Evolutionary conservation across 2,113 vertebrate species (phyloP), one percentile per base, ranked within the genome.

Genomic region (Rousettus leschenaultii): DNA sequence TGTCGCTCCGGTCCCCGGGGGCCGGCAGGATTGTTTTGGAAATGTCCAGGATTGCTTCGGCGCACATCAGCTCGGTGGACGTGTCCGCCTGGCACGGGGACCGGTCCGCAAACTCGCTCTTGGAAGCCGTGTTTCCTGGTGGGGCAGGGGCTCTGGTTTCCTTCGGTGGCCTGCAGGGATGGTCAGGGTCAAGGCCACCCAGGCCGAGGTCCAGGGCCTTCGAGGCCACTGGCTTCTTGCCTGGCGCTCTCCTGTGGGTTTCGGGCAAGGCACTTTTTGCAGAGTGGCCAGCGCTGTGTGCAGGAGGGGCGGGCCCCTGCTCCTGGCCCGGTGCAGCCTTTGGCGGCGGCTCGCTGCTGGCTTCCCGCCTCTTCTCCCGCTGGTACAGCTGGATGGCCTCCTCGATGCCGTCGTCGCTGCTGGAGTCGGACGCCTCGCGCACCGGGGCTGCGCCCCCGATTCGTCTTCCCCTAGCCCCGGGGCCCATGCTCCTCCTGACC

Each of bases 41-140:
- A 97, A 99, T 99, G 98, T 99, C 99, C 89, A 99, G 98, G 96
- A 99, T 99, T 1, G 99, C 99, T 98, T 99, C 99, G 0, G 99
- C 99, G 24, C 99, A 99, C 99, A 99, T 99, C 40, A 99, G 98
- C 93, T 99, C 99, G 1, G 99, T 98, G 2, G 99, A 98, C 0
- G 99, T 99, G 90, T 99, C 99, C 1, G 98, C 99, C 40, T 98
- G 99, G 97, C 96, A 98, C 6, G 73, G 94, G 12, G 98, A 65
- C 94, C 95, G 96, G 5, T 96, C 28, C 0, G 38, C 86, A 12
- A 55, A 48, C 78, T 97, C 96, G 0, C 91, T 96, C 68, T 89
- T 96, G 85, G 97, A 57, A 1, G 93, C 75, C 5, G 88, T 45
- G 78, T 91, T 95, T 26, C 75, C 97, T 0, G 86, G 91, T 53